Base-by-base conservation (phyloP, 2,113 vertebrate genomes). In the Asarcornis scutulata region DNA sequence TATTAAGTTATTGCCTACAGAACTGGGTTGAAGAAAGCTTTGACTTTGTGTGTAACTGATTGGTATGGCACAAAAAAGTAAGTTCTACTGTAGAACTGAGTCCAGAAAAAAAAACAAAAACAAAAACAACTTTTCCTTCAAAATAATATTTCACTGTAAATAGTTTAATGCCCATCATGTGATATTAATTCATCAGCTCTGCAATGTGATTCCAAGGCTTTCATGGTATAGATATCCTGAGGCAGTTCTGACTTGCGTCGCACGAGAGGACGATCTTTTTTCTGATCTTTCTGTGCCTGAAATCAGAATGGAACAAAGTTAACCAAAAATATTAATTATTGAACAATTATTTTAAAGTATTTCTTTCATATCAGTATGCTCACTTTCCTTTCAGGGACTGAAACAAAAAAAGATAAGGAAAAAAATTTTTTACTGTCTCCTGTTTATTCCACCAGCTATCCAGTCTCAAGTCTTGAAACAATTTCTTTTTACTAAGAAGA, bases 241-340 rank as follows among this genome's bases (percentile, higher is more conserved):
- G 99, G 99, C 97, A 99, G 98, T 98, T 99, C 99, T 1, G 99
- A 99, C 98, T 99, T 99, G 98, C 99, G 99, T 94, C 99, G 98
- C 97, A 99, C 98, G 83, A 99, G 89, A 26, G 99, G 98, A 86
- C 99, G 99, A 96, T 99, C 99, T 97, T 98, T 98, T 93, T 99
- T 98, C 97, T 98, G 98, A 64, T 99, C 99, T 97, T 98, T 99
- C 89, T 97, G 98, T 95, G 98, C 97, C 99, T 99, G 97, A 80
- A 97, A 97, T 63, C n/a, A 93, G 83, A 97, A 97, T 18, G 26
- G 71, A 95, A 96, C 34, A 36, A 80, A 44, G 32, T 96, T 76
- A 89, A 81, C 32, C 18, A 78, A 59, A 66, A 40, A 23, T 14
- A 79, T 31, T 40, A 31, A 62, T 62, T 29, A 53, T 11, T 59